These are phyloP conservation scores for Drosophila sucinea DNA, from an alignment of 1,140 invertebrate genomes.

Conservation along the genomic window DNA sequence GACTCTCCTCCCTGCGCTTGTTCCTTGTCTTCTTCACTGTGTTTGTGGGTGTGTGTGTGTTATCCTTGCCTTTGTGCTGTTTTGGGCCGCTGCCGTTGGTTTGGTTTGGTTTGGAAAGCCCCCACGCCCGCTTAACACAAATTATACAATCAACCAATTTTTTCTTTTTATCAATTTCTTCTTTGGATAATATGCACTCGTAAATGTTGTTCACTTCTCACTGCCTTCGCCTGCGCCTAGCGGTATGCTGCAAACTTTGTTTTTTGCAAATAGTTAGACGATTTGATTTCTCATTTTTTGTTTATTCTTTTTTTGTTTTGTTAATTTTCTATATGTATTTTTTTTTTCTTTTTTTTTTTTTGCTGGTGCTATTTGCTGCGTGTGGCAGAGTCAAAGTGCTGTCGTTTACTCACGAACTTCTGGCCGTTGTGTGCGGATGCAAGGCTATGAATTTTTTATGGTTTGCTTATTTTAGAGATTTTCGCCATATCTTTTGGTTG, in stretches of 20 bases:
- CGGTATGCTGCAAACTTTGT: slow-evolving; percentile 58
- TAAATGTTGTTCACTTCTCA: slow-evolving; percentile 2
- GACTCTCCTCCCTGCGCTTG: slow-evolving; percentile 1
- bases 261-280: slow-evolving; percentile 3
- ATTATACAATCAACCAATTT: slow-evolving; percentile 65
- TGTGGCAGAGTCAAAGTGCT: slow-evolving; percentile 77
- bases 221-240: slow-evolving; percentile 24
- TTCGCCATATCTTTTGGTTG: slow-evolving; percentile 65
- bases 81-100: slow-evolving; percentile 66
- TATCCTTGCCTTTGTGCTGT: slow-evolving; percentile 21
- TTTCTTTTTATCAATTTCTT: slow-evolving; percentile 15
- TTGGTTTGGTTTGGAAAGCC: slow-evolving; percentile 5
- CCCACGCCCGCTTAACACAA: slow-evolving; percentile 47
- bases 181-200: slow-evolving; percentile 16
- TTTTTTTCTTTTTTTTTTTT: not conserved
- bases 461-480: slow-evolving; percentile 75
- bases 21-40: not conserved
- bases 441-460: slow-evolving; percentile 77
- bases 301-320: slow-evolving; percentile 16
- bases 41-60: not conserved
- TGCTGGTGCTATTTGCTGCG: slow-evolving; percentile 58
- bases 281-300: slow-evolving; percentile 20
- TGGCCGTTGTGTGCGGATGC: slow-evolving; percentile 61
- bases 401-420: slow-evolving; percentile 76
- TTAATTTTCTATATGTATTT: slow-evolving; percentile 16